Base-by-base conservation (phyloP, 1,140 invertebrate genomes). In the Nylanderia fulva region DNA sequence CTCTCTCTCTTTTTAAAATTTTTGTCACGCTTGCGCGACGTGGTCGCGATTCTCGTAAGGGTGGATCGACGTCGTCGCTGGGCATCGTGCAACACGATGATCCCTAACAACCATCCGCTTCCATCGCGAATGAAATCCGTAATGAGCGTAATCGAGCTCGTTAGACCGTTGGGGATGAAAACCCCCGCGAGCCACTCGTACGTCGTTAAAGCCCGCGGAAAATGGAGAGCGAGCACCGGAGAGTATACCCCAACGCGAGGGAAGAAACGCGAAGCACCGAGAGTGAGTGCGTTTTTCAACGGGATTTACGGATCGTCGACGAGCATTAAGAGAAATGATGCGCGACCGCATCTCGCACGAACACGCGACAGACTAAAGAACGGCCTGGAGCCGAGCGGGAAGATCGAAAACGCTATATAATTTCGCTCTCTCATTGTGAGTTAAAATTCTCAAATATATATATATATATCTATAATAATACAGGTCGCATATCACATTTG, bases 291-390 rank as follows among this genome's bases (percentile, higher is more conserved):
- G 86, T 88, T 88, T 90, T 85, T 90, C 88, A 88, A 29, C 45
- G 75, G 68, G 83, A 89, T 87, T 87, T 89, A 89, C 88, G 88
- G 88, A 84, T 90, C 88, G 83, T 89, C 86, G 83, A 39, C 52
- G 86, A 63, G 63, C 86, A 86, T 90, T 90, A 88, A 88, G 84
- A 77, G 75, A 80, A 90, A 90, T 69, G 86, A 90, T 90, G 79
- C 84, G 74, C 84, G 75, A 80, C 84, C 88, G 69, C 85, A 86
- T 75, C 72, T 42, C 54, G 61, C 33, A 13, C 77, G 77, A 83
- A 85, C 85, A 87, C 86, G 69, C 88, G 86, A 84, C 84, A 54
- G 58, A 77, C 8, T 42, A 76, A 86, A 85, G 54, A 69, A 42
- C 39, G 56, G n/a, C 42, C 42, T 68, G 18, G 68, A 82, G 18